Base-by-base conservation (phyloP, 2,113 vertebrate genomes). In the Chlorodrepanis virens region DNA sequence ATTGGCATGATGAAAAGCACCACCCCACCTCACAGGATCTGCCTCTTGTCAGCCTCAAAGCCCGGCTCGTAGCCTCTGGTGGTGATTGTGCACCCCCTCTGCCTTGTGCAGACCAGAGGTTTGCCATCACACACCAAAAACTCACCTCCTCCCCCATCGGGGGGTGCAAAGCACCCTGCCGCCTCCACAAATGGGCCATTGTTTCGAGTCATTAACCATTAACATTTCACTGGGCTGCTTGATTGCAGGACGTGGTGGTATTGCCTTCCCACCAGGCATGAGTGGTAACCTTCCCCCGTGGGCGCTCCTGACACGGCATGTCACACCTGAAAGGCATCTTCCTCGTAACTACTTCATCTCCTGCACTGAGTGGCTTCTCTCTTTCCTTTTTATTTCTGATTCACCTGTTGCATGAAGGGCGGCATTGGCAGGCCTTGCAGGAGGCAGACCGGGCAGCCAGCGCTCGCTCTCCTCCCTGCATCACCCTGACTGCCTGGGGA, bases 401-500 rank as follows among this genome's bases (percentile, higher is more conserved):
- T 56, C 17, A 39, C 27, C 15, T 57, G 64, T 45, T 76, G 14
- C 9, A 11, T 0, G 1, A 45, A 42, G 29, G 12, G 50, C 67
- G 11, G 31, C 33, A 44, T 2, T 39, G 33, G 24, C 39, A 52
- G 54, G 20, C 12, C 59, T 72, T 52, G n/a, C 61, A 42, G 88
- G 14, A 60, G 27, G n/a, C 68, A 81, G 18, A 69, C 11, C 19
- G 23, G 47, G 42, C n/a, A 64, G 33, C 28, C 56, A 16, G 27
- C 1, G 31, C 31, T 6, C 5, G 0, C 18, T 27, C 24, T 29
- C 74, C 54, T 57, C 35, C 65, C 65, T 0, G 0, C 27, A 45
- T 68, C 18, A 7, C 31, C 39, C 22, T 11, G 10, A 18, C 37
- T 2, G 7, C 6, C 0, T 3, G 0, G 6, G 9, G 15, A 7